phyloP scores from a whole-genome alignment of 1,140 invertebrate genomes.

The Tribolium castaneum region DNA sequence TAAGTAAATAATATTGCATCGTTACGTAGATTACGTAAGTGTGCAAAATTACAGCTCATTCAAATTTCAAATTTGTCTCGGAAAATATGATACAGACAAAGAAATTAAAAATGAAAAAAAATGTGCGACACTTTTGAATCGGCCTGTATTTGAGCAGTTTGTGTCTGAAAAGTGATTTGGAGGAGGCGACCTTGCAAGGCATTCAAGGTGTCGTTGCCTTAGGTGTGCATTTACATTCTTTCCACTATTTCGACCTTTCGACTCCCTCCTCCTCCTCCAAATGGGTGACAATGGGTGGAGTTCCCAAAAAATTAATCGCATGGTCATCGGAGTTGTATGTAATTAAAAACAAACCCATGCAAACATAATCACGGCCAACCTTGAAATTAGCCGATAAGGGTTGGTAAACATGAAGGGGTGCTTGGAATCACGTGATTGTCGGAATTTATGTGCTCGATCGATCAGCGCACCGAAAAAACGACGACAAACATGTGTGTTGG shows the following conservation, averaged over 20 bases:
- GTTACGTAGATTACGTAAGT: too few relatives aligned
- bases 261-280: not conserved
- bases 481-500: not conserved
- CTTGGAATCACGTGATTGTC: not conserved
- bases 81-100: too few relatives aligned
- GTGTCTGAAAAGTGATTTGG: not conserved
- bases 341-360: constrained; percentile 20
- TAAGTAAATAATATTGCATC: too few relatives aligned
- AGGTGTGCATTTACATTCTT: constrained; percentile 21
- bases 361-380: constrained; percentile 10
- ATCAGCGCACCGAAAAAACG: not conserved
- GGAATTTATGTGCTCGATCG: not conserved
- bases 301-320: constrained; percentile 4
- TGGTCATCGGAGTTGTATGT: not conserved
- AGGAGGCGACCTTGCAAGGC: constrained; percentile 3
- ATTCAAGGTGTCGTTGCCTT: constrained; percentile 16
- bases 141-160: not conserved
- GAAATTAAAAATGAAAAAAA: too few relatives aligned
- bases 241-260: constrained; percentile 3
- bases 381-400: not conserved
- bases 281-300: constrained; percentile 10
- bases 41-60: too few relatives aligned
- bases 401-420: constrained; percentile 13
- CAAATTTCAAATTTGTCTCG: too few relatives aligned
- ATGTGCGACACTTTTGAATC: too few relatives aligned